Evolutionary conservation across 1,140 invertebrate species (phyloP), one percentile per base, ranked within the genome.

Genomic region (Papilio xuthus): DNA sequence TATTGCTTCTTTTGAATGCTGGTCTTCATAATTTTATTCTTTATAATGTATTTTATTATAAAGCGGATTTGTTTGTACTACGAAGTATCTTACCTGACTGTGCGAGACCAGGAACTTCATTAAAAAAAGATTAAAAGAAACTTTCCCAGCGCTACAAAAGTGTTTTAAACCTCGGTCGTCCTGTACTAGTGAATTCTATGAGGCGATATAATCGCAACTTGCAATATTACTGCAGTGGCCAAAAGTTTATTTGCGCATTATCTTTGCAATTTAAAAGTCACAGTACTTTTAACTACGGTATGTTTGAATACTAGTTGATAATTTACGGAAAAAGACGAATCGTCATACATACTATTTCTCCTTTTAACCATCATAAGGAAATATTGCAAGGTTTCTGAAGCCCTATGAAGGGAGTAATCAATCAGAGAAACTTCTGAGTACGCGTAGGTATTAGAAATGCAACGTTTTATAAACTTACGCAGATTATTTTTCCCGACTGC

Each of bases 121-220:
- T 90, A 90, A 91, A 91, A 88, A 83, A 83, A 89, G 88, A 91
- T 91, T 90, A 90, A 88, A 89, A 87, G 79, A 87, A 91, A 90
- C 82, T 90, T 89, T 87, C 85, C 83, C 84, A 82, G 42, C 82
- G 85, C 82, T 82, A 83, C 84, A 86, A 88, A 88, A 89, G 84
- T 89, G 81, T 87, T 88, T 83, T 86, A 87, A 85, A 82, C 67
- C 82, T 75, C 79, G 72, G 70, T 80, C 85, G 80, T 81, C 75
- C 63, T n/a, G 28, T 67, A 78, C 71, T 75, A 84, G 78, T 76
- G 82, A 85, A 85, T 89, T 85, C 88, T 88, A 85, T 84, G 84
- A 83, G 81, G 86, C 80, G 82, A 87, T 87, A 86, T 87, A 87
- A 87, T 85, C 83, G 80, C 72, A 79, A 83, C 79, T 84, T 85